phyloP scores from a whole-genome alignment of 1,140 invertebrate species.

The Hormaphis cornu region DNA sequence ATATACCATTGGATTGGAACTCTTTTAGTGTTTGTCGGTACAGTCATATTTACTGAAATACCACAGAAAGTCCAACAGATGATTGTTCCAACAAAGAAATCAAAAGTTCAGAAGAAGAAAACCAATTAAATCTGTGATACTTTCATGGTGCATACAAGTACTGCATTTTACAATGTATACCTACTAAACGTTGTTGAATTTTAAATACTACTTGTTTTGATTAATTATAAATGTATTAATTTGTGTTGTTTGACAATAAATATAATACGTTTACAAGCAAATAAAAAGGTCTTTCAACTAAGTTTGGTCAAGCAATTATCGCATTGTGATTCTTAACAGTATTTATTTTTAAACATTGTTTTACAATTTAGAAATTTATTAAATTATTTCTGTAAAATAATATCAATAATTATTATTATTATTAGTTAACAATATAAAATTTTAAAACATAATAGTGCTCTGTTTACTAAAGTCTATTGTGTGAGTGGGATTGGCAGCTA shows the following conservation, averaged over 20 bases:
- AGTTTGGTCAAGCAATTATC: not conserved
- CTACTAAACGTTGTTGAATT: not conserved
- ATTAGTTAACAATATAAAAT: not conserved
- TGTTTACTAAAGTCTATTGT: constrained; percentile 13
- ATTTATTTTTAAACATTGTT: no score
- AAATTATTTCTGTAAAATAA: no score
- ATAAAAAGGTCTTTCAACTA: not conserved
- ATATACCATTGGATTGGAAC: constrained; percentile 87
- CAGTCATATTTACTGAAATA: constrained; percentile 83
- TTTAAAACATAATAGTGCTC: constrained; percentile 26
- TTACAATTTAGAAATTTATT: no score
- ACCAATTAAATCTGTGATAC: not conserved
- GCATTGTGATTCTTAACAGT: not conserved
- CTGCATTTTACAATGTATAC: not conserved
- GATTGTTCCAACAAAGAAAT: not conserved
- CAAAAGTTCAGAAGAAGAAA: constrained; percentile 29
- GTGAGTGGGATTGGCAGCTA: not conserved
- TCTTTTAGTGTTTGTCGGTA: constrained; percentile 81
- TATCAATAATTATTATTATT: constrained; percentile 4
- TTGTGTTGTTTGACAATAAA: constrained; percentile 27
- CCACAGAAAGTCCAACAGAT: constrained; percentile 35
- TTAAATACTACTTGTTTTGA: constrained; percentile 3
- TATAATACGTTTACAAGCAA: constrained; percentile 23
- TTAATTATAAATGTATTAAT: constrained; percentile 13
- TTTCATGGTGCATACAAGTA: not conserved